A percentile compares a stretch with the other conserved stretches of the same genome.
These are phyloP conservation scores for Symphodus melops DNA, from an alignment of 2,113 vertebrate species.

Conservation along the genomic window DNA sequence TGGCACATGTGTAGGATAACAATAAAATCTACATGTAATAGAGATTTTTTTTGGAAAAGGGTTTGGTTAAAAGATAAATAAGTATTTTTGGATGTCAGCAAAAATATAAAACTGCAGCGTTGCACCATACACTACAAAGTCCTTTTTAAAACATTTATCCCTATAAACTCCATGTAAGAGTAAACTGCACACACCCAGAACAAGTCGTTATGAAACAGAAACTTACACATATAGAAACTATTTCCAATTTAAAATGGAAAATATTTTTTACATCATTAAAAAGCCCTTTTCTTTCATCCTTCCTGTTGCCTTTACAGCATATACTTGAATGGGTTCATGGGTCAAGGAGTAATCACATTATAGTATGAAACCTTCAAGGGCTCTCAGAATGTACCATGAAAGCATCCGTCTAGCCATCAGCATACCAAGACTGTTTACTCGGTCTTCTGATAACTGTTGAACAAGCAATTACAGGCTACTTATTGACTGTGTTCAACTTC, in stretches of 20 bases:
- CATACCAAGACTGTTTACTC: slow-evolving; percentile 57
- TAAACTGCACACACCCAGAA: not conserved
- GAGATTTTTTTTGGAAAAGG: no score
- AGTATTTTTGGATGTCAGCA: not conserved
- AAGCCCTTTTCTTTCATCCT: not conserved
- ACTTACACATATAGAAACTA: not conserved
- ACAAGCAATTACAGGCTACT: slow-evolving; percentile 61
- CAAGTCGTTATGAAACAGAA: not conserved
- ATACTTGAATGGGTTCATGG: not conserved
- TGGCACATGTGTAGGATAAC: no score
- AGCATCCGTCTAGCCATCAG: slow-evolving; percentile 36
- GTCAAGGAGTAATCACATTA: not conserved
- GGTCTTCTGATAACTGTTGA: slow-evolving; percentile 51
- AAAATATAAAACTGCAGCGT: not conserved
- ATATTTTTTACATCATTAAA: not conserved
- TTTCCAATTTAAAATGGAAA: no score
- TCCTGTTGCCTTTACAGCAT: not conserved
- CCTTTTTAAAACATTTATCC: not conserved
- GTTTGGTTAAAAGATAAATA: no score
- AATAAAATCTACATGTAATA: no score
- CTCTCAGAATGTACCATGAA: slow-evolving; percentile 4
- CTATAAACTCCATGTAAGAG: not conserved
- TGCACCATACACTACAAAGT: not conserved
- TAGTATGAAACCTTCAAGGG: no score
- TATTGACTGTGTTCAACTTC: slow-evolving; percentile 54